Percentiles rank a stretch among this genome's conserved stretches.
These are phyloP conservation scores for Glandiceps talaboti DNA, from an alignment of 53 echinoderm and acorn worm genomes.

Conservation along the genomic window DNA sequence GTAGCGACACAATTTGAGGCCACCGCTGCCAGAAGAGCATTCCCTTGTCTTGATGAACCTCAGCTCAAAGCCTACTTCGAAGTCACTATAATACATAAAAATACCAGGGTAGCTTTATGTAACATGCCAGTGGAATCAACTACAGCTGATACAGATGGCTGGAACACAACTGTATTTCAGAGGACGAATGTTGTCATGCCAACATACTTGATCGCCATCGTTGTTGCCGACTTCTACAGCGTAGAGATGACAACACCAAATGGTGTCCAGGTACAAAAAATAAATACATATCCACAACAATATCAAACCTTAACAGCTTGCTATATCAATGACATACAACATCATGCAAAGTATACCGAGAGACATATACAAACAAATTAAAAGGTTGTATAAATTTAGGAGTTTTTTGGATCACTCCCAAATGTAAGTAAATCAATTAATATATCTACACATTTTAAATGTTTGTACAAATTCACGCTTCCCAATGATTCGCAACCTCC, in stretches of 20 bases:
- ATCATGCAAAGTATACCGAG: no score
- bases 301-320: no score
- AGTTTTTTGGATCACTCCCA: no score
- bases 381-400: no score
- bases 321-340: no score
- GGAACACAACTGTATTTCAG: not conserved
- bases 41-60: conserved; percentile 87
- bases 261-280: not conserved
- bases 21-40: conserved; percentile 68
- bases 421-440: no score
- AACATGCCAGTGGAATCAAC: not conserved
- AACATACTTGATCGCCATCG: not conserved
- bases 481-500: no score
- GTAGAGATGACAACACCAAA: not conserved
- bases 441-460: no score
- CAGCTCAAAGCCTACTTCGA: conserved; percentile 60
- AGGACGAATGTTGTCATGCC: not conserved
- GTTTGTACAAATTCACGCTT: no score
- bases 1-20: conserved; percentile 85
- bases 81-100: conserved; percentile 41
- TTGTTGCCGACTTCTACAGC: not conserved
- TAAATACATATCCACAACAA: no score
- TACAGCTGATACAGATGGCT: not conserved
- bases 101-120: not conserved
- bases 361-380: no score